Conservation (phyloP, 1,140 invertebrate genomes). For the Meloidogyne chitwoodi region DNA sequence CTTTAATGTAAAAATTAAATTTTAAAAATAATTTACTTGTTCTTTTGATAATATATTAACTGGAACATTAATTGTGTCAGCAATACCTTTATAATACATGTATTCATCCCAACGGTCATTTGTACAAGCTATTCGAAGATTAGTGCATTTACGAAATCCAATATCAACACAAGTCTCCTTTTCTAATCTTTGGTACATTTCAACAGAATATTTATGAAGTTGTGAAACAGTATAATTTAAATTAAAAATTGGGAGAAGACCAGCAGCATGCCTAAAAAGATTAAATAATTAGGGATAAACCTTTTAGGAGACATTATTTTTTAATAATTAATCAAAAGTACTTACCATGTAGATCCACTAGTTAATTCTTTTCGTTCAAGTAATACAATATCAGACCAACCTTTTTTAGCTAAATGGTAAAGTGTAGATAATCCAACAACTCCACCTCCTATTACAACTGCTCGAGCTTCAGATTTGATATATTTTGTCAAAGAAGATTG, state of each 20-base stretch:
- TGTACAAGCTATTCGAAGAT: neutral
- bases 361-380: neutral
- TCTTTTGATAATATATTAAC: neutral
- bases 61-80: neutral
- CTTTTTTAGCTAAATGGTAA: neutral
- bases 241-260: neutral
- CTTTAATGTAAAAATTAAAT: neutral
- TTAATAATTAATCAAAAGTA: too few relatives aligned
- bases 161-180: neutral
- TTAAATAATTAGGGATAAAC: too few relatives aligned
- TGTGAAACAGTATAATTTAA: neutral
- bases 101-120: neutral
- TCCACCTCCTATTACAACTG: neutral
- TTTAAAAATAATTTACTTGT: neutral
- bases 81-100: neutral
- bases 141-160: neutral
- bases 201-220: neutral
- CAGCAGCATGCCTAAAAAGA: neutral
- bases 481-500: neutral
- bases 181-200: neutral
- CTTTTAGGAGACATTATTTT: too few relatives aligned
- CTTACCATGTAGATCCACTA: neutral
- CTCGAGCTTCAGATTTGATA: neutral
- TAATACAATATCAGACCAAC: neutral
- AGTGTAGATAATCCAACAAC: neutral